Percentiles rank a stretch among this genome's conserved stretches.
These are phyloP conservation scores for Trichomycterus rosablanca DNA, from an alignment of 2,113 vertebrate species.

Conservation along the genomic window DNA sequence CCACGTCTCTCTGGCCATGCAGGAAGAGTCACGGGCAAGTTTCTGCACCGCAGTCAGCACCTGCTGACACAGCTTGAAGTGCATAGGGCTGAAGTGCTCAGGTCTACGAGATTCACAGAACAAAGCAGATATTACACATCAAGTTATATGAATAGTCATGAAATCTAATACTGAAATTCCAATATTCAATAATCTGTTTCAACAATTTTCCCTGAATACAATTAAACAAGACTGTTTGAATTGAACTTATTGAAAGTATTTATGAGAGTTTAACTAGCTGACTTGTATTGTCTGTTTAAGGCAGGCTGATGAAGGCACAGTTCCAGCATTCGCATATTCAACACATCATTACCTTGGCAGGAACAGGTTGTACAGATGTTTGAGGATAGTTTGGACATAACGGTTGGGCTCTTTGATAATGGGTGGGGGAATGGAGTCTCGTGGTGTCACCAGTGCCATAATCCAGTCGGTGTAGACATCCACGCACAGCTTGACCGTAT, in stretches of 20 bases:
- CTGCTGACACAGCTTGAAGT: slow-evolving; percentile 84
- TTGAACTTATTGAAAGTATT: no score
- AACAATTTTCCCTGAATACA: no score
- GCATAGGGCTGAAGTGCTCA: slow-evolving; percentile 74
- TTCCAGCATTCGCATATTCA: no score
- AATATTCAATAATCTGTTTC: no score
- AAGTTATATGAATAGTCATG: no score
- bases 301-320: no score
- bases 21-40: slow-evolving; percentile 77
- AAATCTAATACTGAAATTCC: no score
- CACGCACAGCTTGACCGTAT: slow-evolving; percentile 88
- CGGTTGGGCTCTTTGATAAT: slow-evolving; percentile 86
- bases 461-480: slow-evolving; percentile 94
- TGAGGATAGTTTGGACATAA: slow-evolving; percentile 88
- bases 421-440: slow-evolving; percentile 84
- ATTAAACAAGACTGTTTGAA: no score
- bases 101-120: slow-evolving; percentile 62
- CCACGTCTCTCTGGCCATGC: slow-evolving; percentile 90
- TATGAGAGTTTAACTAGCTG: no score
- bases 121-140: no score
- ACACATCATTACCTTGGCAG: slow-evolving; percentile 79
- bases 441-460: slow-evolving; percentile 82
- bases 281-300: no score
- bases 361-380: slow-evolving; percentile 87
- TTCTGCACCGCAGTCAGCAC: slow-evolving; percentile 86